Conservation (phyloP, 2,797 vertebrate species). For the Syngnathus acus region DNA sequence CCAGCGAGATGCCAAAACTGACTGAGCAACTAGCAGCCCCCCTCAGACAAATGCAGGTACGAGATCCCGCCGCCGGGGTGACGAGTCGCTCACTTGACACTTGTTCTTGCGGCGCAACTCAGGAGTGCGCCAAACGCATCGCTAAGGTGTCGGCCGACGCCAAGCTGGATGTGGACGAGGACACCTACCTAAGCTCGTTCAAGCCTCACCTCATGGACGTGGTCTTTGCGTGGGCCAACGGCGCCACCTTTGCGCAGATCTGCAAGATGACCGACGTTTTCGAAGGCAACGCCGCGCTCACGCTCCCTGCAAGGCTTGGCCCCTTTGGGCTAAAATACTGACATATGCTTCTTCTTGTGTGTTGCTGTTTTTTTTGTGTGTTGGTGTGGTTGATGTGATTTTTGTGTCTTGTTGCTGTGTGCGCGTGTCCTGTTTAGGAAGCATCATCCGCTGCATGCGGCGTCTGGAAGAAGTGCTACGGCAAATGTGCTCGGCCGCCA, state of each 20-base stretch:
- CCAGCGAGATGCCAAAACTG: conserved; percentile 93
- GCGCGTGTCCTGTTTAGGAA: conserved; percentile 48
- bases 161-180: conserved; percentile 93
- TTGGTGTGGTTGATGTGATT: not conserved
- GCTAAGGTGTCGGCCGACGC: conserved; percentile 96
- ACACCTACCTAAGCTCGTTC: conserved; percentile 86
- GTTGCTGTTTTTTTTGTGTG: not conserved
- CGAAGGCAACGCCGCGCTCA: conserved; percentile 77
- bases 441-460: conserved; percentile 88
- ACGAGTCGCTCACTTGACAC: not conserved
- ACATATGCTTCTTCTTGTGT: not conserved
- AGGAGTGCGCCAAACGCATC: conserved; percentile 97
- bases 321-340: not conserved
- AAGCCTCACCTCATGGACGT: conserved; percentile 97
- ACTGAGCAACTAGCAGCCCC: conserved; percentile 92
- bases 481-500: conserved; percentile 97
- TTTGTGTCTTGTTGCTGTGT: not conserved
- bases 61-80: not conserved
- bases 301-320: conserved; percentile 2
- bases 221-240: conserved; percentile 92
- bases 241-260: conserved; percentile 91
- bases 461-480: conserved; percentile 90
- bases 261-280: conserved; percentile 99
- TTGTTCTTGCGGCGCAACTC: conserved; percentile 7
- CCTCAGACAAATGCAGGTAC: conserved; percentile 95